A percentile compares a stretch with the other conserved stretches of the same genome.
phyloP scores from a whole-genome alignment of 2,113 vertebrate species.

The Callopanchax toddi region DNA sequence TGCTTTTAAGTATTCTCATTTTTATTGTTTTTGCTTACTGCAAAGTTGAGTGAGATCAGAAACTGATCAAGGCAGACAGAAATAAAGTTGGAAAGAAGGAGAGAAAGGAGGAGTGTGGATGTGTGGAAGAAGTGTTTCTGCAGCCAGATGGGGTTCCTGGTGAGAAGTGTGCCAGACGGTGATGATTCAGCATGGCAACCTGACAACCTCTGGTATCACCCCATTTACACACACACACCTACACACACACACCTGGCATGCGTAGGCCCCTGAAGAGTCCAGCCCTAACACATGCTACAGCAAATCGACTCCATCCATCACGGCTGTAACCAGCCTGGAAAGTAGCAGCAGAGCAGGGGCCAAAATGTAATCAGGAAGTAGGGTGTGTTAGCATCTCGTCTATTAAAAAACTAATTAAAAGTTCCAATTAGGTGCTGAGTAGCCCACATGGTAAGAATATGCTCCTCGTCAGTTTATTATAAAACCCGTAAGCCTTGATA shows the following conservation, averaged over 20 bases:
- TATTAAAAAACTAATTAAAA: conserved; percentile 1
- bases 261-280: conserved; percentile 7
- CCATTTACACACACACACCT: conserved; percentile 3
- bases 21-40: too few species aligned
- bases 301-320: conserved; percentile 50
- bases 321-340: conserved; percentile 33
- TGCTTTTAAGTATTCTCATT: too few species aligned
- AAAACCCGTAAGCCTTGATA: background rate
- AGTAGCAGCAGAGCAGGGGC: conserved; percentile 4
- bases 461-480: too few species aligned
- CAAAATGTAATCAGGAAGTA: conserved; percentile 25
- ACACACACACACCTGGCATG: conserved; percentile 1
- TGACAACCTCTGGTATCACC: conserved; percentile 40
- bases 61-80: background rate
- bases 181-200: conserved; percentile 51
- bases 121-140: conserved; percentile 1
- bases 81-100: background rate
- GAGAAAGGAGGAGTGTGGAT: background rate
- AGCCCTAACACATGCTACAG: conserved; percentile 47
- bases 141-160: conserved; percentile 34
- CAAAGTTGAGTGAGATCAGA: too few species aligned
- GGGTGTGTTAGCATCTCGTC: background rate
- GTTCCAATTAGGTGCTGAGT: background rate
- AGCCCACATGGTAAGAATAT: background rate
- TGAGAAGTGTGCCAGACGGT: conserved; percentile 48